phyloP scores from a whole-genome alignment of 2,113 vertebrate genomes.

The Archocentrus centrarchus region DNA sequence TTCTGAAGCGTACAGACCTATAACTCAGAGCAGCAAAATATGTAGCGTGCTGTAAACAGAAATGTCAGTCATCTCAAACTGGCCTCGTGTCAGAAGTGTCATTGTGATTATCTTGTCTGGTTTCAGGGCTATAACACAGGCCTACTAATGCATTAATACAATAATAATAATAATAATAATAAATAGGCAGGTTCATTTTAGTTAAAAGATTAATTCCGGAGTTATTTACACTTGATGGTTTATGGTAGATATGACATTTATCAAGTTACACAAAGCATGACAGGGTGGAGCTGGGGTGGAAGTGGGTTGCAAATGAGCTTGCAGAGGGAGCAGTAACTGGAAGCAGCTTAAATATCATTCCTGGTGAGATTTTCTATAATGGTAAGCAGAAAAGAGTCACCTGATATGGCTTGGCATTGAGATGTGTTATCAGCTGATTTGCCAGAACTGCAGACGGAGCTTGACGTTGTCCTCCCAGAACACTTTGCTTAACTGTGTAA shows the following conservation, averaged over 20 bases:
- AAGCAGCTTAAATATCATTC: background rate
- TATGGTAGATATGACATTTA: background rate
- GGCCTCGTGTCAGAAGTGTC: no score
- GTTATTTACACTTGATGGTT: background rate
- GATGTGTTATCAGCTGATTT: background rate
- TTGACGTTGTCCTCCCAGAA: background rate
- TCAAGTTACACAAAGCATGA: background rate
- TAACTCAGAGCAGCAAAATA: background rate
- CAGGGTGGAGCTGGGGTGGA: background rate
- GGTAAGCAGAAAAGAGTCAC: background rate
- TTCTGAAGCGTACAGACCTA: no score
- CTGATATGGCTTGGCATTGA: background rate
- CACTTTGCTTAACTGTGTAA: background rate
- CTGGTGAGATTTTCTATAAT: background rate
- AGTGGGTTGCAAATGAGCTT: slow-evolving; percentile 6
- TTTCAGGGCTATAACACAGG: background rate
- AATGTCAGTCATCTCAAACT: no score
- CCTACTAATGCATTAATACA: background rate
- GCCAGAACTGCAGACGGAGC: background rate
- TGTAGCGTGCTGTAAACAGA: no score
- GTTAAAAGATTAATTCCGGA: background rate
- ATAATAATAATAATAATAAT: no score
- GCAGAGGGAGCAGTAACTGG: background rate
- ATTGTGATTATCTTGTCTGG: background rate
- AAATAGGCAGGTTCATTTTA: background rate